Conservation (phyloP, 37 sponge, comb jelly and placozoan genomes). For the Hexactinellida sp. region DNA sequence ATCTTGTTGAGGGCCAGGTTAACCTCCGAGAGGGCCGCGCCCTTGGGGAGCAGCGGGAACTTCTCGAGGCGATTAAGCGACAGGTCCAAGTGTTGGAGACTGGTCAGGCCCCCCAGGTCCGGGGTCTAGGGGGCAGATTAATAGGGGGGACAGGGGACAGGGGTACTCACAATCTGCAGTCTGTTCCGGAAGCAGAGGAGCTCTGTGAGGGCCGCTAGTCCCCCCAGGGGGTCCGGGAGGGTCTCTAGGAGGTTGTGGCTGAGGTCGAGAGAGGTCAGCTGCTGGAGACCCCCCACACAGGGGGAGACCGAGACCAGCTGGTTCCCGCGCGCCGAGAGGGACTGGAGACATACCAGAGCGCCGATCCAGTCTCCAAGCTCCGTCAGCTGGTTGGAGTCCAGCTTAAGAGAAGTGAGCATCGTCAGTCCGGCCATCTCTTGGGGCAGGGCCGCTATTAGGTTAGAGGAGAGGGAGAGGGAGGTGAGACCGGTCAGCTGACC, state of each 20-base stretch:
- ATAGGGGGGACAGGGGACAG: background rate
- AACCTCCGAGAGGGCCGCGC: background rate
- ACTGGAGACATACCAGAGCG: background rate
- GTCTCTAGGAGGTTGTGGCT: background rate
- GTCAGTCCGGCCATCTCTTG: background rate
- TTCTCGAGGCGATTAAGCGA: background rate
- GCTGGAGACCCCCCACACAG: background rate
- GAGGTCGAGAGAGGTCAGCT: background rate
- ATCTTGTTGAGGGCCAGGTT: background rate
- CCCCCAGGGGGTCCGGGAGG: background rate
- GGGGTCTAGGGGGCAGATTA: background rate
- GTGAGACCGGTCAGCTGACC: background rate
- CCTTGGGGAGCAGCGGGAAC: background rate
- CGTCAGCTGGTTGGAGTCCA: background rate
- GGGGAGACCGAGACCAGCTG: background rate
- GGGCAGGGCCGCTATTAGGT: background rate
- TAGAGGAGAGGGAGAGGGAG: background rate
- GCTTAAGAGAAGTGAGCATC: background rate
- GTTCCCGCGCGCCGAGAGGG: background rate
- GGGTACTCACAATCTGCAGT: background rate
- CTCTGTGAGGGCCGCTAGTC: background rate
- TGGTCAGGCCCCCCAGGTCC: background rate
- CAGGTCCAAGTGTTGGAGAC: background rate
- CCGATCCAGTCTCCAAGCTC: slow-evolving; percentile 9
- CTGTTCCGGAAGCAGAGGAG: background rate